A percentile compares a stretch with the other conserved stretches of the same genome.
Evolutionary conservation across 2,888 invertebrate species (phyloP).

Genomic region (Abscondita cerata): DNA sequence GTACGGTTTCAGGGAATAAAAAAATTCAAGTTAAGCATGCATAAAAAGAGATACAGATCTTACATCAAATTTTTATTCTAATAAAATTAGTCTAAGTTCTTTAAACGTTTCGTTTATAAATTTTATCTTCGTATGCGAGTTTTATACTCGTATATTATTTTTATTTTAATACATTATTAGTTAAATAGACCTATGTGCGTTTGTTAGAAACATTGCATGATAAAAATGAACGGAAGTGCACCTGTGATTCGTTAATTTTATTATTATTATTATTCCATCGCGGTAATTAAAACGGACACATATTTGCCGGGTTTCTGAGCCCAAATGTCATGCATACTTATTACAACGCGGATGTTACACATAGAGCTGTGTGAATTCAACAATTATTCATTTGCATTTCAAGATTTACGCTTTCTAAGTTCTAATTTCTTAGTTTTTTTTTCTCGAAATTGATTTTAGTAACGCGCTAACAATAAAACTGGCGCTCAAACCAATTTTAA

Average conservation of each 20-base stretch:
- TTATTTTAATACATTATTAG: conserved; percentile 6
- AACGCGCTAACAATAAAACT: background rate
- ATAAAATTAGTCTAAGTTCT: too few species aligned
- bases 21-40: conserved; percentile 17
- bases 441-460: background rate
- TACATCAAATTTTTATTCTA: conserved; percentile 1
- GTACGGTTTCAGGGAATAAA: conserved; percentile 3
- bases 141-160: too few species aligned
- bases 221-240: conserved; percentile 45
- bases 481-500: background rate
- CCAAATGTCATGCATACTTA: conserved; percentile 39
- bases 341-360: conserved; percentile 23
- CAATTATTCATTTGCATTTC: conserved; percentile 12
- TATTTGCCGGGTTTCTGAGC: conserved; percentile 39
- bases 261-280: conserved; percentile 48
- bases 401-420: conserved; percentile 21
- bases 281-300: conserved; percentile 47
- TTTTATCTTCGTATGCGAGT: too few species aligned
- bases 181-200: conserved; percentile 14
- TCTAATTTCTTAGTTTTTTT: background rate
- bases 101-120: background rate
- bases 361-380: conserved; percentile 16
- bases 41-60: background rate
- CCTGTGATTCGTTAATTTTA: conserved; percentile 51
- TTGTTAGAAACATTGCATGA: conserved; percentile 37